phyloP scores from a whole-genome alignment of 2,113 vertebrate species.

The Halichoerus grypus region DNA sequence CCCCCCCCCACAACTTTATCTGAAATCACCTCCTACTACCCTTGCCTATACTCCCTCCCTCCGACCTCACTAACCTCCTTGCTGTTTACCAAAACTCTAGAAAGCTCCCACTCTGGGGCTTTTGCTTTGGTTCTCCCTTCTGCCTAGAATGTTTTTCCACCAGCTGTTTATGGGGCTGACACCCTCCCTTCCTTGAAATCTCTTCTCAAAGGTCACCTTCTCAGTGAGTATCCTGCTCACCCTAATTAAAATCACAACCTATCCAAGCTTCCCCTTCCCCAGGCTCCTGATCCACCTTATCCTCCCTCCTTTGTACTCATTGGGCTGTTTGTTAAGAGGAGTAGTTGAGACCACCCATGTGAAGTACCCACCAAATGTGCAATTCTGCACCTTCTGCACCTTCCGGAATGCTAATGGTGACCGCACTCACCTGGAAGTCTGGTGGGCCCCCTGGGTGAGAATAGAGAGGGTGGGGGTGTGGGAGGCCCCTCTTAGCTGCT shows the following conservation, averaged over 20 bases:
- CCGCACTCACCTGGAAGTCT: too few species aligned
- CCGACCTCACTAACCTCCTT: not conserved
- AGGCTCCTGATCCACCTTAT: not conserved
- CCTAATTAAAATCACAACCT: not conserved
- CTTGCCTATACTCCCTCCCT: too few species aligned
- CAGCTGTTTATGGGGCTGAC: not conserved
- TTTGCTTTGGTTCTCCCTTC: not conserved
- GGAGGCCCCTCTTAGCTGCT: not conserved
- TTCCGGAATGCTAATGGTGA: too few species aligned
- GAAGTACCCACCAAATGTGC: not conserved
- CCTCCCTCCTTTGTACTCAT: not conserved
- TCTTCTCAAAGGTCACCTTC: not conserved
- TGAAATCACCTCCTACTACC: rapidly evolving
- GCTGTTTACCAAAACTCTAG: not conserved
- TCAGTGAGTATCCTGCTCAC: not conserved
- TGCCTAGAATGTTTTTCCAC: not conserved
- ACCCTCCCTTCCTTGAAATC: not conserved
- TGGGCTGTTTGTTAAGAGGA: not conserved
- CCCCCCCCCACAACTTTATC: not conserved
- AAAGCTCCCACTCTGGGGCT: not conserved
- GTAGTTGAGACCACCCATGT: not conserved
- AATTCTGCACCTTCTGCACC: not conserved
- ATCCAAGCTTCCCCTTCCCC: not conserved
- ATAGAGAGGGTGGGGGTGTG: not conserved
- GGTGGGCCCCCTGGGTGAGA: not conserved